Base-by-base conservation (phyloP, 30 jellyfish, hydroid and myxozoan genomes). In the Aurelia coerulea region DNA sequence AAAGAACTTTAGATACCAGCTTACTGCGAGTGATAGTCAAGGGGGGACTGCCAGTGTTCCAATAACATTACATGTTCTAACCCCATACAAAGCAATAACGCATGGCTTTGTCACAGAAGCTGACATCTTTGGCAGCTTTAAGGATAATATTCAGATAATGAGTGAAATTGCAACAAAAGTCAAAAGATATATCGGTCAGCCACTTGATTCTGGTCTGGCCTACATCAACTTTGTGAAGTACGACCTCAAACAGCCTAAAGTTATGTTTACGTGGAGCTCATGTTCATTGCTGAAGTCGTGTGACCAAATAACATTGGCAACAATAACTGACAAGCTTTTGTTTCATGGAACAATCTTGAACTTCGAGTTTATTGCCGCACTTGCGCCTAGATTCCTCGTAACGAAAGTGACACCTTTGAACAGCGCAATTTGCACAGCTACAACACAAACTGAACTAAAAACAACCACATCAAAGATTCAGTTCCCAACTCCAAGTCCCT, bases 241-340 rank as follows among this genome's bases (percentile, higher is more conserved):
- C 75, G 33, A 66, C 32, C 18, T 65, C 50, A 33, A 32, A 50
- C 74, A 39, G 31, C 80, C 96, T 15, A 87, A 29, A 69, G 50
- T 87, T 12, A 54, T 52, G 52, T 85, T 83, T 62, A 66, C 95
- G 16, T 94, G 97, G 97, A 87, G 96, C 37, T 67, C 87, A 4
- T 94, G 97, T 74, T 73, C 92, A 14, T 60, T 94, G 73, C 88
- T 83, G 12, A 86, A 90, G 19, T 49, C 86, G 13, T 94, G 99
- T 79, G 97, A 94, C 68, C 81, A 41, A 62, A 5, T 64, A 19
- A 18, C 90, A n/a, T 56, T 76, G 50, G 42, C 50, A 72, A 70
- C 79, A 49, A 56, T 76, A 16, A 13, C 90, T 16, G 90, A 71
- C 63, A 87, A 73, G 70, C n/a, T 87, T 52, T 85, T 87, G 19